A percentile compares a stretch with the other conserved stretches of the same genome.
Conservation (phyloP, 2,113 vertebrate species). For the Poicephalus meyeri region DNA sequence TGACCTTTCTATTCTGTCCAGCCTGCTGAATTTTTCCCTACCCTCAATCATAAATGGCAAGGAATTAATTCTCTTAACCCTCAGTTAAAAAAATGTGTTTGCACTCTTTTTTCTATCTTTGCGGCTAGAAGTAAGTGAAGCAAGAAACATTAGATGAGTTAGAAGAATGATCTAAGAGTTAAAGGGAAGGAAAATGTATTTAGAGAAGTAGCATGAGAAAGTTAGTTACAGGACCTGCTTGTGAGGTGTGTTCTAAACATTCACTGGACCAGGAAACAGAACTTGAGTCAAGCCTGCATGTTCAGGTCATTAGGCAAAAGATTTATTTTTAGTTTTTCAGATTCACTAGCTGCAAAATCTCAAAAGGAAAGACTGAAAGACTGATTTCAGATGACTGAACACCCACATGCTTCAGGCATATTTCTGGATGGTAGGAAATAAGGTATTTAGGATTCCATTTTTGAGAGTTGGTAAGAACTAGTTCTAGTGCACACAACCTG, state of each 20-base stretch:
- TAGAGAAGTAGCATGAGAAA: background rate
- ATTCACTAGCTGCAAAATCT: background rate
- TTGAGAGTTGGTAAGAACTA: background rate
- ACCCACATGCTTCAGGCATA: background rate
- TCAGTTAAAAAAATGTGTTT: background rate
- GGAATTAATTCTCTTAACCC: background rate
- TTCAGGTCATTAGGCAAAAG: slow-evolving; percentile 15
- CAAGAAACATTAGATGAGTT: background rate
- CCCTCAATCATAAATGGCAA: background rate
- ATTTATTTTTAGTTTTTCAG: background rate
- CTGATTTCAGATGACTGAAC: slow-evolving; percentile 22
- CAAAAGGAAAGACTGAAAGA: background rate
- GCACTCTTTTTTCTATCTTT: background rate
- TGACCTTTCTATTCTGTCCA: background rate
- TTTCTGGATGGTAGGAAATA: background rate
- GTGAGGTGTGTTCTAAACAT: background rate
- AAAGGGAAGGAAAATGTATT: background rate
- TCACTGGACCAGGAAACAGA: background rate
- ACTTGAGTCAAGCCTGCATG: background rate
- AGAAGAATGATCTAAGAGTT: slow-evolving; percentile 4
- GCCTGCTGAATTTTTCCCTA: background rate
- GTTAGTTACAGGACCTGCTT: background rate
- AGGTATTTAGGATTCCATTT: background rate
- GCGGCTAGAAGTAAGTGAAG: background rate
- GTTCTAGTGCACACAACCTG: background rate